Base-by-base conservation (phyloP, 2,113 vertebrate species). In the Rhabdornis inornatus region DNA sequence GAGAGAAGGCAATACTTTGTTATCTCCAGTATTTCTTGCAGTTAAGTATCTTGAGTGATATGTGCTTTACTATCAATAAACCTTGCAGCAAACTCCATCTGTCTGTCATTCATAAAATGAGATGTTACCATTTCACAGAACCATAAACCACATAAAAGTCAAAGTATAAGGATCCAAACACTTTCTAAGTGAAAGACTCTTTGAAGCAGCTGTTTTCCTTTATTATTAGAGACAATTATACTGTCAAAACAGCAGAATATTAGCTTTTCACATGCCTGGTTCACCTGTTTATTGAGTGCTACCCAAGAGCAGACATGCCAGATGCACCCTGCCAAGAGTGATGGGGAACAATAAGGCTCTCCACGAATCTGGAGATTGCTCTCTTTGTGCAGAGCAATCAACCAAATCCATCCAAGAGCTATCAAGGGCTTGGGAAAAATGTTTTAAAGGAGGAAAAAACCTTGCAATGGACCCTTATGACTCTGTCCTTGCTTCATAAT, bases 191-290 rank as follows among this genome's bases (percentile, higher is more conserved):
- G 65, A 82, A 95, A 90, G 74, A n/a, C 77, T 94, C 53, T 77
- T 86, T 50, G 76, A 84, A 65, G 83, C 96, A 97, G 87, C 92
- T 96, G 96, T 20, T 96, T 91, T 76, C 52, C 90, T 93, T 79
- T 95, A 90, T 95, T 96, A 96, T 95, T 97, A 91, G 90, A 83
- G 94, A 93, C 91, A 96, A 97, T 97, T 95, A 94, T 76, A 21
- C 77, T 93, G 94, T 87, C 90, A 87, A 91, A 95, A 52, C 53
- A 94, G 81, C 69, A 53, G 87, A 95, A 90, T 80, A 90, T 94
- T 87, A 95, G 91, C 95, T 95, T 95, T 75, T 92, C 17, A 16
- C 59, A 20, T 47, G 84, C 77, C 91, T 96, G 92, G 20, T 60
- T 92, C 77, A 94, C 94, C 95, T 97, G 90, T 75, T 92, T 92